Conservation (phyloP, 2,888 invertebrate genomes). For the Perdita meconis region DNA sequence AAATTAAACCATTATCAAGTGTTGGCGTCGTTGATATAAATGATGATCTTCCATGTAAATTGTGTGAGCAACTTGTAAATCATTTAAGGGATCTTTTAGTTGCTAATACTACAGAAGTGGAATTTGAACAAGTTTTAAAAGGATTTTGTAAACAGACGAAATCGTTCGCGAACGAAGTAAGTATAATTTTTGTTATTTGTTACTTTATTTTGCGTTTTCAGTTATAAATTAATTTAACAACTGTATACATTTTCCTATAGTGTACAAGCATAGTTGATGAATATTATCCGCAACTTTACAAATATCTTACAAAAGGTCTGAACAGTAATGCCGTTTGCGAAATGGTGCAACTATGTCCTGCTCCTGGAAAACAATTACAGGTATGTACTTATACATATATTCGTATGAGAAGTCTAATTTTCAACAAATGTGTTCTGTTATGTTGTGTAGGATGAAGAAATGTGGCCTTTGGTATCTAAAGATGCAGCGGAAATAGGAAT, state of each 20-base stretch:
- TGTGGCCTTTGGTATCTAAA: slow-evolving; percentile 87
- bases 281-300: slow-evolving; percentile 91
- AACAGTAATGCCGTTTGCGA: slow-evolving; percentile 89
- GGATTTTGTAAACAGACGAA: slow-evolving; percentile 93
- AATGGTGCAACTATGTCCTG: slow-evolving; percentile 89
- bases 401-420: no score
- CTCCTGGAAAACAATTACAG: slow-evolving; percentile 72
- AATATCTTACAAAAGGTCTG: slow-evolving; percentile 88
- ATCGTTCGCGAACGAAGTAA: slow-evolving; percentile 88
- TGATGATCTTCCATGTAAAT: slow-evolving; percentile 91
- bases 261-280: slow-evolving; percentile 91
- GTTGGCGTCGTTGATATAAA: slow-evolving; percentile 86
- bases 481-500: slow-evolving; percentile 69
- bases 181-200: slow-evolving; percentile 20
- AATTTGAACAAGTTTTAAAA: slow-evolving; percentile 91
- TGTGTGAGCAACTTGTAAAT: slow-evolving; percentile 92
- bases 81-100: slow-evolving; percentile 92
- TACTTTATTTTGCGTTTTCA: slow-evolving; percentile 5
- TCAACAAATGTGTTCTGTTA: no score
- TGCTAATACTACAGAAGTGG: slow-evolving; percentile 93
- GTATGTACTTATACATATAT: no score
- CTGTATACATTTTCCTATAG: slow-evolving; percentile 66
- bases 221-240: slow-evolving; percentile 4
- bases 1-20: slow-evolving; percentile 86
- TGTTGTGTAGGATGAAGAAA: slow-evolving; percentile 81